Evolutionary conservation across 1,140 invertebrate genomes (phyloP).

Genomic region (Apis cerana): DNA sequence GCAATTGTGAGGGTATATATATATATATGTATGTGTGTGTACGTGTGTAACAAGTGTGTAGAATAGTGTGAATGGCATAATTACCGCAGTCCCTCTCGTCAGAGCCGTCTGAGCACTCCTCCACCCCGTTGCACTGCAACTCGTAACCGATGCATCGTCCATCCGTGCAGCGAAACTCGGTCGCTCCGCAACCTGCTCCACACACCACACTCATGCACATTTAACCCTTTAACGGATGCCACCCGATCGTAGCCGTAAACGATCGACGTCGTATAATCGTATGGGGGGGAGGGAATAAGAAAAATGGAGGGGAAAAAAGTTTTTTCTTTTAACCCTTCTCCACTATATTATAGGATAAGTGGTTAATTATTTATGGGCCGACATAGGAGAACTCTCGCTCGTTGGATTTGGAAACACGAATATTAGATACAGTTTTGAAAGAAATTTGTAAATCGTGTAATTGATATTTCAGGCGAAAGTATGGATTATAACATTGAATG

Average conservation of each 20-base stretch:
- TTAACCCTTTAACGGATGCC: constrained; percentile 48
- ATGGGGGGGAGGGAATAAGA: neutral
- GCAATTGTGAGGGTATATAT: neutral
- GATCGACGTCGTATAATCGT: no score
- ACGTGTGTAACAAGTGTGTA: neutral
- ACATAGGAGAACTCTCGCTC: no score
- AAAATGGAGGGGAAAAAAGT: neutral
- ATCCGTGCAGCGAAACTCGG: constrained; percentile 87
- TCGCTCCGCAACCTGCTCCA: constrained; percentile 81
- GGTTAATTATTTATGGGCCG: no score
- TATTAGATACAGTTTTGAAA: no score
- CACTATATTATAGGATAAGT: no score
- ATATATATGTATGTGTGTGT: neutral
- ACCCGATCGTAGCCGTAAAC: neutral
- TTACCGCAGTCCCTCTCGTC: constrained; percentile 89
- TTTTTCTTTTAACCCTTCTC: no score
- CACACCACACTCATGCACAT: constrained; percentile 76
- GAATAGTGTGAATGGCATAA: constrained; percentile 74
- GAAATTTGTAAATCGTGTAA: no score
- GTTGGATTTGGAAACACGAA: no score
- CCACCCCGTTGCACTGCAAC: constrained; percentile 85
- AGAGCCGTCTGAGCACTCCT: constrained; percentile 87
- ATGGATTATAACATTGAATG: no score
- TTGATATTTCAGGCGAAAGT: no score
- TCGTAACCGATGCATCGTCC: constrained; percentile 85